phyloP scores from a whole-genome alignment of 2,113 vertebrate species.

The Falcunculus frontatus region DNA sequence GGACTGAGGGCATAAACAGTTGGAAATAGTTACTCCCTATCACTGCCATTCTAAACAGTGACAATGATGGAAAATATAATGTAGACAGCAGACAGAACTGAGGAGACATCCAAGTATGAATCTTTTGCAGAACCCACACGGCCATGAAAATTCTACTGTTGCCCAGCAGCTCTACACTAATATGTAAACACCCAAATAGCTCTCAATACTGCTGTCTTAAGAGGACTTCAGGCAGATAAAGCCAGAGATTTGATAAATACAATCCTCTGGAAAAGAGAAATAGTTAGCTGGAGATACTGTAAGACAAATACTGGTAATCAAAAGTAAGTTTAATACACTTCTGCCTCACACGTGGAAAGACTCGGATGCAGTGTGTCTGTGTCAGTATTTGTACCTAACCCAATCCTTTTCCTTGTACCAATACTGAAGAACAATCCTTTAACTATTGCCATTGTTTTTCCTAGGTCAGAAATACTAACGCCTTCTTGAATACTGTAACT shows the following conservation, averaged over 20 bases:
- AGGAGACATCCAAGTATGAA: neutral
- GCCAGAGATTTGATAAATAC: neutral
- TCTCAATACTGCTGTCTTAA: neutral
- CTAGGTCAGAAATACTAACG: neutral
- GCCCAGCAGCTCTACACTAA: neutral
- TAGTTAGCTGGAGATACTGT: neutral
- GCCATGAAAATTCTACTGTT: neutral
- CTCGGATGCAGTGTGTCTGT: neutral
- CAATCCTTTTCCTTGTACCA: neutral
- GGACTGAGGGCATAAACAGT: neutral
- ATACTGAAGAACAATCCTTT: neutral
- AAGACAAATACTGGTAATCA: neutral
- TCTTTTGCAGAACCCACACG: neutral
- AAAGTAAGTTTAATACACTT: neutral
- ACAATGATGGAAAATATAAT: neutral
- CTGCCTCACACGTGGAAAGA: neutral
- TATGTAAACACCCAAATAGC: neutral
- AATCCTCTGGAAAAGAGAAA: neutral
- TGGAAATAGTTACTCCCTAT: neutral
- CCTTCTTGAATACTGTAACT: neutral
- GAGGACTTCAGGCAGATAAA: neutral
- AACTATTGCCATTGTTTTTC: neutral
- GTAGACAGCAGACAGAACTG: neutral
- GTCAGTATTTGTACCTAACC: neutral
- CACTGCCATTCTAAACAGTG: neutral